Evolutionary conservation across 2,113 vertebrate species (phyloP), one percentile per base, ranked within the genome.

Genomic region (Datnioides undecimradiatus): DNA sequence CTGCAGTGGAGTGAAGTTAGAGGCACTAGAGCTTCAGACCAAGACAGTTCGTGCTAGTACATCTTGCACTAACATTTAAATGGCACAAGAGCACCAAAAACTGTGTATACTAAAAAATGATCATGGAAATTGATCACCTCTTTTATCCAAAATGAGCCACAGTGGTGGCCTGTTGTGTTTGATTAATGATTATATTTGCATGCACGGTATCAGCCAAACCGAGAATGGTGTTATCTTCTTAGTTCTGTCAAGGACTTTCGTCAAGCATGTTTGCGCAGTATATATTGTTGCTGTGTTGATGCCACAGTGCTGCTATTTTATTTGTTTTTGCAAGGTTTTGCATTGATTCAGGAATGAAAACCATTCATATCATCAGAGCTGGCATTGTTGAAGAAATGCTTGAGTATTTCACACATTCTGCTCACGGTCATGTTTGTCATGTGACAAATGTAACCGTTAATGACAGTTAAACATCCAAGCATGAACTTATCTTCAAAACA

Each of bases 211-310:
- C 12, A 13, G 25, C 19, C 9, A 51, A 34, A 36, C 1, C 8
- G 49, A 34, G 21, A 13, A 34, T 19, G n/a, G 41, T 34, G 12
- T 25, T 21, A 11, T 57, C 12, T 5, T 16, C 1, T 34, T 17
- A 9, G 14, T 16, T 49, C 49, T 38, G 23, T 67, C 21, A 67
- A 54, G 21, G 40, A 45, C 40, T 48, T 60, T 16, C 0, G 16
- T 66, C 31, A 75, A 46, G 41, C 7, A 49, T 36, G 4, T 72
- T 63, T 43, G 4, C 17, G 23, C 25, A 54, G 10, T 43, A 17
- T 63, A 23, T 29, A 36, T 48, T 67, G 74, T 72, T 75, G 59
- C 60, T 25, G 75, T 87, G 69, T 52, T 40, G 17, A 77, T 27
- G 14, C 10, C 33, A n/a, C 51, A 41, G 43, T 0, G 16, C 36